Evolutionary conservation across 2,113 vertebrate genomes (phyloP).

Genomic region (Malaclemys terrapin): DNA sequence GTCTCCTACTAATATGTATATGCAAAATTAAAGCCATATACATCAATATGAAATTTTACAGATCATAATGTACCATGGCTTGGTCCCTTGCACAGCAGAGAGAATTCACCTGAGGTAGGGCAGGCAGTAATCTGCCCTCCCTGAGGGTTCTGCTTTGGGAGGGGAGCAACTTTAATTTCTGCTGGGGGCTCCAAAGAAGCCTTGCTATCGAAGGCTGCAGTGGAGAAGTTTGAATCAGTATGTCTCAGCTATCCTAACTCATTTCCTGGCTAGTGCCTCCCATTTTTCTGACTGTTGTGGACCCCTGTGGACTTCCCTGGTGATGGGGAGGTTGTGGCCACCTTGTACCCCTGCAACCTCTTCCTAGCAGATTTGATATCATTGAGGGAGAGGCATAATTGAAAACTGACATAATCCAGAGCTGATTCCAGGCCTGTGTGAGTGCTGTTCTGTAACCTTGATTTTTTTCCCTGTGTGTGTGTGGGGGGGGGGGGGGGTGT

Average conservation of each 20-base stretch:
- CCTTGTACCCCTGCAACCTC: not conserved
- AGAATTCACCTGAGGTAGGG: not conserved
- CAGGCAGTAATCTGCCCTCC: rapidly evolving
- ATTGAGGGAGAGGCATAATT: not conserved
- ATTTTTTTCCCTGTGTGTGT: not conserved
- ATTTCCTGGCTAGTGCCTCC: not conserved
- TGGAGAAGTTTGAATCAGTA: too few relatives aligned
- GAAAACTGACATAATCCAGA: not conserved
- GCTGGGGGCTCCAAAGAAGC: not conserved
- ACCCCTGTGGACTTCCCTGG: not conserved
- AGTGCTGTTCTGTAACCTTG: not conserved
- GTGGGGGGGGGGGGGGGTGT: not conserved
- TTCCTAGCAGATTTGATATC: not conserved
- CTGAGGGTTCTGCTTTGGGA: not conserved
- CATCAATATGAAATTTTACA: not conserved
- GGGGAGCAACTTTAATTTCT: not conserved
- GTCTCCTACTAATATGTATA: not conserved
- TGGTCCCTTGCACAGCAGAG: not conserved
- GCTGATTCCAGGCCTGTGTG: not conserved
- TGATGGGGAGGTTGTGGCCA: not conserved
- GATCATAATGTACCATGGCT: not conserved
- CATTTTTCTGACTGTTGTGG: not conserved
- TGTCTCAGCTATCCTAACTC: not conserved
- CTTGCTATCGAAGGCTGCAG: not conserved
- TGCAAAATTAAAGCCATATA: not conserved